Evolutionary conservation across 2,797 vertebrate genomes (phyloP).

Genomic region (Champsocephalus gunnari): DNA sequence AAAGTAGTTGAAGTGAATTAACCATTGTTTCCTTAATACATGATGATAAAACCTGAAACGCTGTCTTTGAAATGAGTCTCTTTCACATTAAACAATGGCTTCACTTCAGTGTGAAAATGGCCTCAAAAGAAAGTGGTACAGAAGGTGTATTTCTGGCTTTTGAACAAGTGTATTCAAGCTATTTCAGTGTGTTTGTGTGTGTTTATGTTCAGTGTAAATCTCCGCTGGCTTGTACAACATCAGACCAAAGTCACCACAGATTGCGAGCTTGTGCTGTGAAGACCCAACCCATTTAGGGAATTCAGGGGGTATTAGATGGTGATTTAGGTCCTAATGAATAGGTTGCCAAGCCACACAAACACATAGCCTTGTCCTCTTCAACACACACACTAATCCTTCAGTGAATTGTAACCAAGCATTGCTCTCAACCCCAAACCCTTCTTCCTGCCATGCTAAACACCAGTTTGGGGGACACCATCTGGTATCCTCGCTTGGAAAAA

Average conservation of each 20-base stretch:
- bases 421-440: conserved; percentile 79
- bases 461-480: conserved; percentile 87
- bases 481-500: conserved; percentile 69
- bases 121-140: neutral
- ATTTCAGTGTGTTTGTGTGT: conserved; percentile 4
- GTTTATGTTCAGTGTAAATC: conserved; percentile 18
- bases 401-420: conserved; percentile 84
- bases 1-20: neutral
- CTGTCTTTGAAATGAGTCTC: neutral
- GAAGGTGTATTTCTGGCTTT: neutral
- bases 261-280: conserved; percentile 78
- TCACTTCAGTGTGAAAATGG: conserved; percentile 1
- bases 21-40: neutral
- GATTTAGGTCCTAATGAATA: conserved; percentile 91
- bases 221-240: conserved; percentile 36
- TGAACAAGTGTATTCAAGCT: conserved; percentile 1
- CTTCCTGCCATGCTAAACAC: conserved; percentile 81
- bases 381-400: conserved; percentile 76
- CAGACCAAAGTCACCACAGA: conserved; percentile 68
- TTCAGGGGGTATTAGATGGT: conserved; percentile 91
- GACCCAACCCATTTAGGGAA: conserved; percentile 87
- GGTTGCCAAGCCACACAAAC: conserved; percentile 85
- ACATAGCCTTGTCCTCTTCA: conserved; percentile 64
- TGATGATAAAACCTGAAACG: neutral
- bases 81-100: conserved; percentile 5